These are phyloP conservation scores for Macrophya annulata DNA, from an alignment of 2,888 invertebrate species.

Conservation along the genomic window DNA sequence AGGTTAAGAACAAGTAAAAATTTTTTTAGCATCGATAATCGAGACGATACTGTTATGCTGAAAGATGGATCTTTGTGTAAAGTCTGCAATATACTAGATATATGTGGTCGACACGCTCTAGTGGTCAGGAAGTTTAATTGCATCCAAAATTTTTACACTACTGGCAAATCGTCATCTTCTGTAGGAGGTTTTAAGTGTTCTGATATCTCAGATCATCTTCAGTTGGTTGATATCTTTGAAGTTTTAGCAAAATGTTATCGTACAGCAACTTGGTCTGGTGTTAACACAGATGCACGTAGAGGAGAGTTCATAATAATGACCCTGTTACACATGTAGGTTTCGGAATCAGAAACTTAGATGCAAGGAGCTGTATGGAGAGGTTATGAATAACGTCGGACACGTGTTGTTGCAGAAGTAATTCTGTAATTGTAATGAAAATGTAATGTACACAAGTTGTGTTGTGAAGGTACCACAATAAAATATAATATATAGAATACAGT, in stretches of 20 bases:
- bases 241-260: constrained; percentile 10
- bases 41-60: neutral
- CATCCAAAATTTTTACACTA: neutral
- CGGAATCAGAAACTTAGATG: neutral
- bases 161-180: neutral
- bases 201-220: neutral
- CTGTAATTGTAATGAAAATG: neutral
- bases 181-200: constrained; percentile 1
- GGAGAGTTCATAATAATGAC: constrained; percentile 17
- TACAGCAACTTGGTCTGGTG: neutral
- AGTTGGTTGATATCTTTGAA: neutral
- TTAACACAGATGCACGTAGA: neutral
- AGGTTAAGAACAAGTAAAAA: neutral
- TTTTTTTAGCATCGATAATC: neutral
- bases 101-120: neutral
- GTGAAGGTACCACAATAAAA: neutral
- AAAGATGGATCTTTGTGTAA: constrained; percentile 5
- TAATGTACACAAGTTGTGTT: neutral
- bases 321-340: neutral
- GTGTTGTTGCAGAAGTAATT: constrained; percentile 2
- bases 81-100: neutral
- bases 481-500: neutral
- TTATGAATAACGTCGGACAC: neutral
- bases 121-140: neutral
- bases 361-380: neutral